Conservation (phyloP, 2,797 vertebrate species). For the Lutjanus argentimaculatus region DNA sequence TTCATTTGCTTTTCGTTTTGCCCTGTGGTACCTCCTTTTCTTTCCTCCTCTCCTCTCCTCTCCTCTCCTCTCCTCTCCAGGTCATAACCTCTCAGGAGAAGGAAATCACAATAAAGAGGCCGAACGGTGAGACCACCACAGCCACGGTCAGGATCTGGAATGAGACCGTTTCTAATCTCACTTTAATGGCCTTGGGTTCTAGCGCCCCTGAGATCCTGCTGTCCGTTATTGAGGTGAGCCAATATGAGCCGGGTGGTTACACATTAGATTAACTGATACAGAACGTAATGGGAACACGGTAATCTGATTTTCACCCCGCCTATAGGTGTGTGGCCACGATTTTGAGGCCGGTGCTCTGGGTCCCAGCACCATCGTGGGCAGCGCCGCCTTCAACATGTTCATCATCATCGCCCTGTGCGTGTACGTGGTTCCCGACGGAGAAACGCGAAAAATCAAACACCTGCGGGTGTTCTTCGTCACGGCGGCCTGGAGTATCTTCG, state of each 20-base stretch:
- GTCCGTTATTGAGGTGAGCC: slow-evolving; percentile 88
- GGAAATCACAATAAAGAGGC: slow-evolving; percentile 88
- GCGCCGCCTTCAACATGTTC: slow-evolving; percentile 92
- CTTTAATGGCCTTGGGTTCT: slow-evolving; percentile 90
- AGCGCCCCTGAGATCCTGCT: slow-evolving; percentile 90
- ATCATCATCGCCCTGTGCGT: slow-evolving; percentile 91
- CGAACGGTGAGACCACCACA: slow-evolving; percentile 89
- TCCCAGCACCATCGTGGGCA: slow-evolving; percentile 91
- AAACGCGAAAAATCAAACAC: slow-evolving; percentile 89
- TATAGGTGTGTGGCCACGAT: slow-evolving; percentile 87
- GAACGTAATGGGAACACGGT: not conserved
- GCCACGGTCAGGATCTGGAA: slow-evolving; percentile 91
- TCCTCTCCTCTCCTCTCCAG: slow-evolving; percentile 40
- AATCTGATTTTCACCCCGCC: slow-evolving; percentile 38
- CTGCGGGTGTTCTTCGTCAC: slow-evolving; percentile 91
- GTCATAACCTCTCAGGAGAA: slow-evolving; percentile 92
- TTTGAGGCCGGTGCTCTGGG: slow-evolving; percentile 88
- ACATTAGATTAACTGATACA: slow-evolving; percentile 29
- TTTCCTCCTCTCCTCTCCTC: not conserved
- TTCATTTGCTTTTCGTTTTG: rapidly evolving
- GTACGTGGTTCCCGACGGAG: slow-evolving; percentile 89
- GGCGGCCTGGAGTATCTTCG: slow-evolving; percentile 89
- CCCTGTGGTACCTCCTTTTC: not conserved
- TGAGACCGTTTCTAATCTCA: slow-evolving; percentile 91
- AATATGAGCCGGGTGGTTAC: slow-evolving; percentile 62